Evolutionary conservation across 2,797 vertebrate genomes (phyloP).

Genomic region (Schizothorax lantsangensis): DNA sequence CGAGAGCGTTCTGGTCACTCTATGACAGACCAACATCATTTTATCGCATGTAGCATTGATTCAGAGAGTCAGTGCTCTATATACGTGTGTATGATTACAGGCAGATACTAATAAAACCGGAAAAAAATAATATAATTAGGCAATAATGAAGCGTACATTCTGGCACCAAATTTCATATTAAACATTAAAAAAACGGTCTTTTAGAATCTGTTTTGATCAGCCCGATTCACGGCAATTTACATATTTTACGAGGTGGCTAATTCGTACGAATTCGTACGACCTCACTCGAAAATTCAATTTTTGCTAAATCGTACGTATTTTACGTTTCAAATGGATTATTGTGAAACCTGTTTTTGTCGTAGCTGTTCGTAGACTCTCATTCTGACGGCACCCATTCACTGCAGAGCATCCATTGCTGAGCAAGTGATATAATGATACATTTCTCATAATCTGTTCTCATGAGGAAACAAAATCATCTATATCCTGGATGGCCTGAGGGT

Average conservation of each 20-base stretch:
- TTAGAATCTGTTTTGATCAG: not conserved
- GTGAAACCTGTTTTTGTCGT: not conserved
- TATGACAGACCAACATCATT: not conserved
- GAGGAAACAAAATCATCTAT: not conserved
- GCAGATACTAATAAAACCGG: not conserved
- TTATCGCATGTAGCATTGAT: not conserved
- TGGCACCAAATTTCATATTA: not conserved
- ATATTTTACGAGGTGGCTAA: no score
- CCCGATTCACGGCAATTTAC: no score
- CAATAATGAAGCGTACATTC: not conserved
- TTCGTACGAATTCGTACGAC: no score
- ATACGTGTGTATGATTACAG: not conserved
- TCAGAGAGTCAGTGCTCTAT: not conserved
- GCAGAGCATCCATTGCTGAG: not conserved
- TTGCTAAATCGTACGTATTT: no score
- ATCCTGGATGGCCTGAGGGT: not conserved
- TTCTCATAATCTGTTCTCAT: not conserved
- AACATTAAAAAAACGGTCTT: not conserved
- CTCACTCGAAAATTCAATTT: no score
- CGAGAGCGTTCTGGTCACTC: slow-evolving; percentile 11
- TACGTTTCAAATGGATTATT: no score
- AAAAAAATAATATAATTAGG: not conserved
- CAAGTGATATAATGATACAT: not conserved
- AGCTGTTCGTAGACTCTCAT: not conserved
- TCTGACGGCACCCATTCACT: not conserved